Evolutionary conservation across 2,888 invertebrate species (phyloP).

Genomic region (Panzeria rudis): DNA sequence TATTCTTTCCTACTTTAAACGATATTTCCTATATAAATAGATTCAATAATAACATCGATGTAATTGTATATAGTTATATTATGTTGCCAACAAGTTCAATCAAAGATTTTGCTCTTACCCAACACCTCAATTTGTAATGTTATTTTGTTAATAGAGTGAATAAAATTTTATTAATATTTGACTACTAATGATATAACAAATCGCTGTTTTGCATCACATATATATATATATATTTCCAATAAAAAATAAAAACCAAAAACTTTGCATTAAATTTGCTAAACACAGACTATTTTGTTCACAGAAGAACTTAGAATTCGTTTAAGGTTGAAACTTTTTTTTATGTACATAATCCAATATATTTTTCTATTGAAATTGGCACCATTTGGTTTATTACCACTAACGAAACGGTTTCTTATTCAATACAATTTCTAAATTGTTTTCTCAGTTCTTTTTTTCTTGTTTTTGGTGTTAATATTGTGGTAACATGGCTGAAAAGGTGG

Average conservation of each 20-base stretch:
- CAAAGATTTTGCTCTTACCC: not conserved
- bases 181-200: constrained; percentile 9
- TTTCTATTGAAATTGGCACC: constrained; percentile 48
- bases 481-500: constrained; percentile 31
- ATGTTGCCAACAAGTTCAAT: no score
- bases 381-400: constrained; percentile 57
- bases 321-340: not conserved
- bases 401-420: constrained; percentile 4
- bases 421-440: constrained; percentile 13
- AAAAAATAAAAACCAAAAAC: constrained; percentile 7
- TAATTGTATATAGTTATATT: no score
- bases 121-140: not conserved
- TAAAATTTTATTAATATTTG: constrained; percentile 29
- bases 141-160: constrained; percentile 17
- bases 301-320: constrained; percentile 20
- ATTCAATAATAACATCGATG: no score
- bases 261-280: constrained; percentile 17
- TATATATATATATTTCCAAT: not conserved
- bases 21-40: no score
- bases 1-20: no score
- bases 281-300: constrained; percentile 11
- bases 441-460: not conserved
- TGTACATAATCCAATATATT: constrained; percentile 1
- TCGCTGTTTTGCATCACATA: constrained; percentile 11
- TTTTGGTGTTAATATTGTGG: constrained; percentile 55